These are phyloP conservation scores for Galaxea fascicularis DNA, from an alignment of 92 coral and sea anemone species.

Conservation along the genomic window DNA sequence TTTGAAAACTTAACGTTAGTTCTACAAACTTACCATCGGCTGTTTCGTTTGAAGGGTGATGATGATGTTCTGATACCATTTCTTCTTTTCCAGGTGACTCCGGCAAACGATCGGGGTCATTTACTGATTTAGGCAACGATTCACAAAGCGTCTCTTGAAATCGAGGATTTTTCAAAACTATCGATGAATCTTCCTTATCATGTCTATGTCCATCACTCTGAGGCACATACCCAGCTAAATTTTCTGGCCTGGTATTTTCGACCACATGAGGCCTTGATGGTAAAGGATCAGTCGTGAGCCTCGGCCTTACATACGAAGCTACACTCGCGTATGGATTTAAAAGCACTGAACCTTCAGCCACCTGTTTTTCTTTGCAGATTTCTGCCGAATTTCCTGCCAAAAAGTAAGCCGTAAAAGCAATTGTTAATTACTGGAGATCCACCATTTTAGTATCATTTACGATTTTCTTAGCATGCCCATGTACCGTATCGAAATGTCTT, in stretches of 20 bases:
- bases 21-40: neutral
- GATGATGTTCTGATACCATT: neutral
- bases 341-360: neutral
- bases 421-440: too few species aligned
- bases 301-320: neutral
- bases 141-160: neutral
- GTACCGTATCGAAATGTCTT: too few species aligned
- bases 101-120: neutral
- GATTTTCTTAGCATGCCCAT: too few species aligned
- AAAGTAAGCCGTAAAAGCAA: neutral
- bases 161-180: conserved; percentile 14
- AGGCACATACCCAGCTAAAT: neutral
- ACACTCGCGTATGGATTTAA: neutral
- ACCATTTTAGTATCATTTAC: too few species aligned
- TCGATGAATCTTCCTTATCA: neutral
- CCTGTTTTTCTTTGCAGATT: neutral
- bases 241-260: neutral
- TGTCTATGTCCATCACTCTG: neutral
- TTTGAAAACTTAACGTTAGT: too few species aligned
- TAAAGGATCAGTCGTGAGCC: neutral
- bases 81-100: neutral
- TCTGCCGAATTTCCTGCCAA: neutral
- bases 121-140: neutral
- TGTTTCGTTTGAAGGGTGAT: neutral
- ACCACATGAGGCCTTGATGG: neutral